Evolutionary conservation across 2,888 invertebrate genomes (phyloP).

Genomic region (Artemia sinica): DNA sequence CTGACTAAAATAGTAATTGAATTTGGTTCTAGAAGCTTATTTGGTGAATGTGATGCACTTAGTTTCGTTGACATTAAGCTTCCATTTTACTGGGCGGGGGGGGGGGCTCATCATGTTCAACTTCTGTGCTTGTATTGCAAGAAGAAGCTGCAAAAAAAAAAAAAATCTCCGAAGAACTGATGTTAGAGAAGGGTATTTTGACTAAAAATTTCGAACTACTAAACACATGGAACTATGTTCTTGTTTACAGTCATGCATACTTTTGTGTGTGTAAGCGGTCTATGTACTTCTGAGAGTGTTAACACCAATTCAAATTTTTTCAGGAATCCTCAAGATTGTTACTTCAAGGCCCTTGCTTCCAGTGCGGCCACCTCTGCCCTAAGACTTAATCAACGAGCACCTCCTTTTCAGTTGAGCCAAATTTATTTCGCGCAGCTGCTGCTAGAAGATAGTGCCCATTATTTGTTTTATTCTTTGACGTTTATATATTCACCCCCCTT

Average conservation of each 20-base stretch:
- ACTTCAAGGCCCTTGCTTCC: constrained; percentile 75
- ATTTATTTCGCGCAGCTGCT: constrained; percentile 64
- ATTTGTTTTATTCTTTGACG: constrained; percentile 82
- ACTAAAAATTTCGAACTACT: neutral
- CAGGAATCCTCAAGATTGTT: constrained; percentile 57
- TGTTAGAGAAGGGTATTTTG: neutral
- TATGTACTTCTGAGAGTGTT: neutral
- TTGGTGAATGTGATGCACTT: too few relatives aligned
- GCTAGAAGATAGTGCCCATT: constrained; percentile 86
- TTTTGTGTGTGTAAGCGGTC: neutral
- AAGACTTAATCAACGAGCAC: constrained; percentile 81
- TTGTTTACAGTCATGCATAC: too few relatives aligned
- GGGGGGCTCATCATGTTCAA: too few relatives aligned
- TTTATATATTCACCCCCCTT: constrained; percentile 79
- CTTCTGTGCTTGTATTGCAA: too few relatives aligned
- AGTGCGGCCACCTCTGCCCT: constrained; percentile 90
- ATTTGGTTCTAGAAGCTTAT: too few relatives aligned
- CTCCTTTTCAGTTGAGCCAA: constrained; percentile 57
- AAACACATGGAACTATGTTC: neutral
- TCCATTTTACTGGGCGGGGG: too few relatives aligned
- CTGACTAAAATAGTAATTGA: too few relatives aligned
- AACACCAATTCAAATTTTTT: constrained; percentile 29
- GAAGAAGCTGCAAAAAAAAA: too few relatives aligned
- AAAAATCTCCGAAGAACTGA: neutral
- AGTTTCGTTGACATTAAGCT: too few relatives aligned